Evolutionary conservation across 2,113 vertebrate genomes (phyloP).

Genomic region (Romanogobio albipinnatus): DNA sequence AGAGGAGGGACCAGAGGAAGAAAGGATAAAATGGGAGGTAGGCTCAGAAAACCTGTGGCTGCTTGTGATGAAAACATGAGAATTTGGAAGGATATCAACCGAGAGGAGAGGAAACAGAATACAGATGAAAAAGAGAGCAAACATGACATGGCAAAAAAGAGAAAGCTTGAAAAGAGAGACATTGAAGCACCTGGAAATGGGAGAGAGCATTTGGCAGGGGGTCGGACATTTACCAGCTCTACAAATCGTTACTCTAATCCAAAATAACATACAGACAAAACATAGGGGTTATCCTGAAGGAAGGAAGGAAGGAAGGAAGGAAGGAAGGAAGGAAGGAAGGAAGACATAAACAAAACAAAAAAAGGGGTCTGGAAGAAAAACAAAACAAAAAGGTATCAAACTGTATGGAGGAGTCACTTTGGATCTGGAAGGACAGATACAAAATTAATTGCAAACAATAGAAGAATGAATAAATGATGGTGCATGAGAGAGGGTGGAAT

Average conservation of each 20-base stretch:
- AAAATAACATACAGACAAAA: conserved; percentile 60
- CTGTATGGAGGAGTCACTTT: conserved; percentile 51
- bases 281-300: conserved; percentile 69
- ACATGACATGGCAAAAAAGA: conserved; percentile 26
- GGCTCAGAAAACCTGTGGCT: conserved; percentile 71
- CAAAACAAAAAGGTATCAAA: conserved; percentile 39
- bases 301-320: conserved; percentile 39
- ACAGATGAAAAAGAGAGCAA: conserved; percentile 29
- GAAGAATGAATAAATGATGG: conserved; percentile 59
- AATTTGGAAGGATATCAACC: conserved; percentile 73
- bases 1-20: conserved; percentile 55
- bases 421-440: conserved; percentile 65
- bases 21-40: conserved; percentile 51
- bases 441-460: conserved; percentile 61
- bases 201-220: conserved; percentile 57
- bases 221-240: conserved; percentile 58
- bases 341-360: conserved; percentile 33
- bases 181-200: conserved; percentile 77
- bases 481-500: conserved; percentile 44
- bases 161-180: conserved; percentile 57
- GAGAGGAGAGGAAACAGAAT: conserved; percentile 19
- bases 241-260: conserved; percentile 58
- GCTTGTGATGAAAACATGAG: conserved; percentile 76
- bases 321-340: conserved; percentile 43
- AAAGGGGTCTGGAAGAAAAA: conserved; percentile 33